Percentiles rank a stretch among this genome's conserved stretches.
phyloP scores from a whole-genome alignment of 2,113 vertebrate species.

The Alces alces region DNA sequence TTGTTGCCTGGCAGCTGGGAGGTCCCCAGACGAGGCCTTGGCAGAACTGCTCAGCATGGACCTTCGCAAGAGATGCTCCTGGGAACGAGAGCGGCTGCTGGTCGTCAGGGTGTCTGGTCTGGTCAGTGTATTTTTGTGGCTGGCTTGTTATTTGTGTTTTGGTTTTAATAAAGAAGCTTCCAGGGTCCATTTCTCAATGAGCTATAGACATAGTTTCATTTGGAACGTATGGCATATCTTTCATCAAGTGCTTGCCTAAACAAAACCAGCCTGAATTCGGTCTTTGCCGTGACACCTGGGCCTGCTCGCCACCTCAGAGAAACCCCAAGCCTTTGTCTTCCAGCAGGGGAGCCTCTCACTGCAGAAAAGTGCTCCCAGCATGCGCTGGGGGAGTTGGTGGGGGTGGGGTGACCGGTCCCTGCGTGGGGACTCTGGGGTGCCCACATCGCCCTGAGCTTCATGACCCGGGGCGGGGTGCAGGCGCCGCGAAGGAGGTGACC shows the following conservation, averaged over 20 bases:
- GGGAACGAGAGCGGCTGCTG: accelerated
- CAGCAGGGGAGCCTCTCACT: neutral
- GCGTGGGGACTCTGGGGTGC: neutral
- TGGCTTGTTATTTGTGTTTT: neutral
- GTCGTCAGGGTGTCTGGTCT: no score
- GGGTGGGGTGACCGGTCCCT: neutral
- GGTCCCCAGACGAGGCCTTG: neutral
- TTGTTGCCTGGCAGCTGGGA: neutral
- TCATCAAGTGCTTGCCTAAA: neutral
- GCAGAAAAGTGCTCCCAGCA: neutral
- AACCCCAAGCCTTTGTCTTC: neutral
- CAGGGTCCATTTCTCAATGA: neutral
- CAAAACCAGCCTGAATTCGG: neutral
- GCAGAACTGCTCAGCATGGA: neutral
- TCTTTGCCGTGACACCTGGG: neutral
- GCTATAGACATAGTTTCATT: neutral
- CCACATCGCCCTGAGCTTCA: neutral
- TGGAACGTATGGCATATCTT: neutral
- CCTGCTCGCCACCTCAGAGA: neutral
- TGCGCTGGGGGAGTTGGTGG: neutral
- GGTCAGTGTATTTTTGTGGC: neutral
- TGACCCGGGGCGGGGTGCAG: neutral
- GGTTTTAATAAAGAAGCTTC: neutral
- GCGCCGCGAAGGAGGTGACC: neutral
- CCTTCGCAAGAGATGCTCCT: accelerated